Evolutionary conservation across 2,113 vertebrate genomes (phyloP), one percentile per base, ranked within the genome.

Genomic region (Donacobius atricapilla): DNA sequence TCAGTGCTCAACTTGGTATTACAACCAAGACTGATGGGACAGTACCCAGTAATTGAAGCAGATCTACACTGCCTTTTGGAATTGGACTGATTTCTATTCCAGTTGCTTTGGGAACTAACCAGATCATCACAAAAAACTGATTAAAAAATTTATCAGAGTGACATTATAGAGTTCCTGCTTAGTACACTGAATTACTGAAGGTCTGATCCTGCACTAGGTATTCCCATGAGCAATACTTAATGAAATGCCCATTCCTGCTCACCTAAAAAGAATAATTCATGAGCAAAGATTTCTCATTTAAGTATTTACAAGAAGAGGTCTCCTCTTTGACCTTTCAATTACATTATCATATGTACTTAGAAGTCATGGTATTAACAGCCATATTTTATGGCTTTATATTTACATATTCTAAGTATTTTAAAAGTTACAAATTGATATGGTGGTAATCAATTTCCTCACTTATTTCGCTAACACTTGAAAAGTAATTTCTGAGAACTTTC

Each of bases 101-200:
- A 89, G 40, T 45, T 92, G 93, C 96, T 97, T 83, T 44, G 85
- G 93, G 94, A 96, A 73, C 70, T 82, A 86, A 86, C 77, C 69
- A 96, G 87, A 95, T 93, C 76, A 94, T 89, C 65, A 73, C 61
- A 77, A 97, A 95, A 96, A 89, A 95, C 12, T 83, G 45, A 77
- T 83, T 69, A 28, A 73, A 93, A 69, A 65, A 48, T 22, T 82
- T 56, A 39, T 83, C 68, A 53, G 70, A 57, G 37, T 95, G 77
- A 78, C 77, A 90, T 60, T 93, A 92, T 45, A 22, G 60, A 94
- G 91, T 56, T 87, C 48, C 80, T 77, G 87, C 69, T 94, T 69
- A 84, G 42, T 91, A 72, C 42, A 44, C 72, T 28, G 33, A 50
- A 75, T 31, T 44, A 54, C 39, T 39, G 92, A 83, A 95, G 53